Evolutionary conservation across 2,888 invertebrate species (phyloP).

Genomic region (Balanococcus diminutus): DNA sequence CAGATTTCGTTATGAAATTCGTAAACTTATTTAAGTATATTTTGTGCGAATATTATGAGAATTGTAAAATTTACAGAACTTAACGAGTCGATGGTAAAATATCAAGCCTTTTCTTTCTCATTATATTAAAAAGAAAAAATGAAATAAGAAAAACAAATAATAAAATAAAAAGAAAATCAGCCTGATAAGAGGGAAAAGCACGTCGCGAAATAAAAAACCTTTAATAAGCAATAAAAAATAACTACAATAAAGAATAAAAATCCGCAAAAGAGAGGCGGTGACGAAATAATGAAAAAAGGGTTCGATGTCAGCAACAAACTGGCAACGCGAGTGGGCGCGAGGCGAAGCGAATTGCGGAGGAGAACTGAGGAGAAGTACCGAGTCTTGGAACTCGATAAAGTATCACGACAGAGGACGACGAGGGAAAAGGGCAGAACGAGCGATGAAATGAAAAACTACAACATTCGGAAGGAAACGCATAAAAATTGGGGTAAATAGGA

Average conservation of each 20-base stretch:
- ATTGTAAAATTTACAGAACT: not conserved
- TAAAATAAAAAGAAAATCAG: not conserved
- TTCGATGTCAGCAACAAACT: no score
- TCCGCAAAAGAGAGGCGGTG: not conserved
- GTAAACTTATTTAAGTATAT: no score
- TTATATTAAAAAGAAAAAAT: not conserved
- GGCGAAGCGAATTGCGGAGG: not conserved
- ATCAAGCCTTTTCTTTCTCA: not conserved
- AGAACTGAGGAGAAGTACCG: not conserved
- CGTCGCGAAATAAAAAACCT: not conserved
- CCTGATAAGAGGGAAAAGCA: not conserved
- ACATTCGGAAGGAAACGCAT: constrained; percentile 43
- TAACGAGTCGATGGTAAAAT: not conserved
- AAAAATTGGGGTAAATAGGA: constrained; percentile 46
- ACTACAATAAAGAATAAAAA: not conserved
- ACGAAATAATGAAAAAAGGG: constrained; percentile 16
- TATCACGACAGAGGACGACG: not conserved
- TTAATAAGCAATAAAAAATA: constrained; percentile 31
- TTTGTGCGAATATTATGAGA: not conserved
- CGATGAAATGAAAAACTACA: constrained; percentile 19
- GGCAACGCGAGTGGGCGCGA: not conserved
- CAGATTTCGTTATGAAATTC: not conserved
- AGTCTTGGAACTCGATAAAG: not conserved
- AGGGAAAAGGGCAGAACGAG: not conserved
- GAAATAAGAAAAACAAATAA: not conserved